Evolutionary conservation across 2,113 vertebrate genomes (phyloP).

Genomic region (Poicephalus gulielmi): DNA sequence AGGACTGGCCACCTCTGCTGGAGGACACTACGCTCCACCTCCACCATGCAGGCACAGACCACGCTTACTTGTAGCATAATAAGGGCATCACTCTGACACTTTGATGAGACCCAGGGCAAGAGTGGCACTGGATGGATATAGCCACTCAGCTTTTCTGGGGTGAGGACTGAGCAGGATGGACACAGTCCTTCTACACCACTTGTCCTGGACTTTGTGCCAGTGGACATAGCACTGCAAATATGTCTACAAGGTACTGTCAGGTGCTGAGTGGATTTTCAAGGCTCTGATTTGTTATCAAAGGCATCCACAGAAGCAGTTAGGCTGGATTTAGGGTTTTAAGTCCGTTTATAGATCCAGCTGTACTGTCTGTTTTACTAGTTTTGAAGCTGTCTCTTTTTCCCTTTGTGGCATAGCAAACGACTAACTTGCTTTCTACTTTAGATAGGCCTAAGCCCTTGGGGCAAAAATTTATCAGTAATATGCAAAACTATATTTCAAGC

Average conservation of each 20-base stretch:
- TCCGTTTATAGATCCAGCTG: not conserved
- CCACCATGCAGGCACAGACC: not conserved
- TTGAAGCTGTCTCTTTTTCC: not conserved
- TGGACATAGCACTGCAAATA: not conserved
- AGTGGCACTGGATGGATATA: not conserved
- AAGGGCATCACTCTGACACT: accelerated
- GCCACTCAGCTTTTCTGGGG: accelerated
- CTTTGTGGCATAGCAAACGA: not conserved
- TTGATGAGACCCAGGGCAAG: not conserved
- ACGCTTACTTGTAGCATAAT: not conserved
- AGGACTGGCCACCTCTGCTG: not conserved
- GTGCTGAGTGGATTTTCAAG: not conserved
- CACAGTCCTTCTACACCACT: accelerated
- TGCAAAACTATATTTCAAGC: not conserved
- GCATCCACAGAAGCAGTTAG: not conserved
- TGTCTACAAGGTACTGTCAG: accelerated
- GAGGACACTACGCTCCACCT: not conserved
- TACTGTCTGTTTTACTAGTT: not conserved
- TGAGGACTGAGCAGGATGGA: not conserved
- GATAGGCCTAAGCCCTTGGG: not conserved
- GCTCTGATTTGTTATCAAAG: not conserved
- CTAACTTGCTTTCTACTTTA: not conserved
- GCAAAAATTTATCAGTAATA: not conserved
- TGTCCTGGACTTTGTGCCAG: not conserved
- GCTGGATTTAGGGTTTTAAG: not conserved